These are phyloP conservation scores for Haliaeetus leucogaster DNA, from an alignment of 2,113 vertebrate genomes.

Conservation along the genomic window DNA sequence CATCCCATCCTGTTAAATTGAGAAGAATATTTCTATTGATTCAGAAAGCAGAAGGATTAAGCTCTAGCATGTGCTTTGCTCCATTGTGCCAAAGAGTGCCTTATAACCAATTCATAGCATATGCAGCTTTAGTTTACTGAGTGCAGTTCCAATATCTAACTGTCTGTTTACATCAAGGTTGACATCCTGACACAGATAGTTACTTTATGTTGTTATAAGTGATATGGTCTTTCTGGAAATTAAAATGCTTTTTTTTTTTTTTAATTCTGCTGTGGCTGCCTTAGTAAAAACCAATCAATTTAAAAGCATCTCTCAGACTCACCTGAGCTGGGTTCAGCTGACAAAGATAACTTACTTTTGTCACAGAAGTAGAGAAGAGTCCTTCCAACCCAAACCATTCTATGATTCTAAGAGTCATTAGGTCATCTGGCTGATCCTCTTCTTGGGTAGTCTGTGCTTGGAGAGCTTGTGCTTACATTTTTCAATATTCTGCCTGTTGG, in stretches of 20 bases:
- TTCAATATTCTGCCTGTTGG: neutral
- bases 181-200: neutral
- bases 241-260: neutral
- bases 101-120: neutral
- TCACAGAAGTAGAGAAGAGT: neutral
- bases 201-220: neutral
- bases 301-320: neutral
- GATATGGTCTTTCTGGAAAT: neutral
- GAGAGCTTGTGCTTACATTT: neutral
- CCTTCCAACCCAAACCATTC: neutral
- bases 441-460: neutral
- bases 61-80: neutral
- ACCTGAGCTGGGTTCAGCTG: neutral
- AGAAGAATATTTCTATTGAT: slow-evolving; percentile 32
- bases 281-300: neutral
- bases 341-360: neutral
- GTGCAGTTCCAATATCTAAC: neutral
- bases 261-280: neutral
- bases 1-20: neutral
- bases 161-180: neutral
- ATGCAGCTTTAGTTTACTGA: neutral
- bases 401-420: neutral
- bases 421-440: neutral
- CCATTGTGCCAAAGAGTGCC: neutral
- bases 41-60: slow-evolving; percentile 2